Evolutionary conservation across 1,140 invertebrate genomes (phyloP), one percentile per base, ranked within the genome.

Genomic region (Episyrphus balteatus): DNA sequence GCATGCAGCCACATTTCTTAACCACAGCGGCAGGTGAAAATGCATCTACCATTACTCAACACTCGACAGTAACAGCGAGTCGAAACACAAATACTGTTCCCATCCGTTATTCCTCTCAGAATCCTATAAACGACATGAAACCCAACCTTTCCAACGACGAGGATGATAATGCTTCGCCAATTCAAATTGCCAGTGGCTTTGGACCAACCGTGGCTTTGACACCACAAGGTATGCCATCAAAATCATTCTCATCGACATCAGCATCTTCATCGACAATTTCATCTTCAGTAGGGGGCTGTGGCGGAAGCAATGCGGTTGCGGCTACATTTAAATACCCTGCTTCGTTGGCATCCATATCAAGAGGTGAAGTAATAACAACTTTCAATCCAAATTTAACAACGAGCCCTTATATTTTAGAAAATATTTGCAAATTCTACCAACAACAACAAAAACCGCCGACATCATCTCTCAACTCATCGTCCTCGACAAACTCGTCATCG

Each of bases 401-500:
- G 36, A 64, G 58, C 63, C 61, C 57, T 32, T 64, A 58, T 46
- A 61, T 61, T 54, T 40, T 63, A 49, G 61, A 63, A 50, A 63
- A 63, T 54, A 42, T 63, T 52, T 58, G 61, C 48, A 63, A 64
- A 59, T 62, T 64, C 51, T 61, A 64, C 45, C 47, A 48, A 18
- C 61, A 63, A 51, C 61, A 63, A 30, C 61, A 64, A 39, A 57
- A 63, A 51, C 61, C 61, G 40, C 57, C 61, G 41, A 52, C 61
- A 37, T 56, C 59, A 37, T 64, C 61, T 13, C 54, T 64, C 37
- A 64, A 64, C 48, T 65, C 62, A 14, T 66, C 62, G 14, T 66
- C 62, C 39, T 65, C 62, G 15, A 65, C 62, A 17, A 65, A 62
- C 38, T 65, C 61, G 46, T 66, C 62, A 30, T 66, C 62, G 49